Base-by-base conservation (phyloP, 2,797 vertebrate genomes). In the Champsocephalus esox region DNA sequence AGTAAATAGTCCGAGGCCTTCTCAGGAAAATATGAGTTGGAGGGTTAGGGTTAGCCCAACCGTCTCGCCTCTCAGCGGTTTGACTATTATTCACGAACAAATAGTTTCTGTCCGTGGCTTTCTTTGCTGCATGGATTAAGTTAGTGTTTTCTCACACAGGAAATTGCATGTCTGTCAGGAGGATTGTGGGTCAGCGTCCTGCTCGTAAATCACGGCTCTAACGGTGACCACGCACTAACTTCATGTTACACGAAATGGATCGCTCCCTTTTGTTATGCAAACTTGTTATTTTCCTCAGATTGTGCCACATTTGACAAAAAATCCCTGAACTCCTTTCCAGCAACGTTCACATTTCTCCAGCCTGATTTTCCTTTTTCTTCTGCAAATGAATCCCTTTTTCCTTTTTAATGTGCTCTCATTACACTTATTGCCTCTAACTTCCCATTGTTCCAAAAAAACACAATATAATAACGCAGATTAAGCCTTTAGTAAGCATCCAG, bases 141-240 rank as follows among this genome's bases (percentile, higher is more conserved):
- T 88, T 80, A 82, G 83, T 59, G 78, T 80, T 88, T 91, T 89
- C 80, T 91, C 83, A 76, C 90, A 91, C 93, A 93, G 93, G 92
- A 94, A 92, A 93, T 93, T 93, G 88, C 84, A 66, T 54, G 89
- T 89, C 88, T 90, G 90, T 93, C 82, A 80, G 82, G 81, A 79
- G 87, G 81, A 84, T 84, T 88, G 86, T 63, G 88, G 82, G 85
- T 87, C 87, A 66, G 78, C 45, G 56, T 80, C 68, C 77, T 38
- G 72, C 84, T 83, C 86, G 51, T 91, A 91, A 92, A 93, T 93
- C 89, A 89, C 9, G 1, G 62, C 66, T 80, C 48, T 58, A 70
- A 75, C 69, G 3, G 78, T 76, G 83, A 79, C 76, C 73, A 60
- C 16, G 61, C 62, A 44, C 55, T 45, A 73, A 86, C 76, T 85